phyloP scores from a whole-genome alignment of 35 echinoderm and acorn worm genomes.

The Lytechinus pictus region DNA sequence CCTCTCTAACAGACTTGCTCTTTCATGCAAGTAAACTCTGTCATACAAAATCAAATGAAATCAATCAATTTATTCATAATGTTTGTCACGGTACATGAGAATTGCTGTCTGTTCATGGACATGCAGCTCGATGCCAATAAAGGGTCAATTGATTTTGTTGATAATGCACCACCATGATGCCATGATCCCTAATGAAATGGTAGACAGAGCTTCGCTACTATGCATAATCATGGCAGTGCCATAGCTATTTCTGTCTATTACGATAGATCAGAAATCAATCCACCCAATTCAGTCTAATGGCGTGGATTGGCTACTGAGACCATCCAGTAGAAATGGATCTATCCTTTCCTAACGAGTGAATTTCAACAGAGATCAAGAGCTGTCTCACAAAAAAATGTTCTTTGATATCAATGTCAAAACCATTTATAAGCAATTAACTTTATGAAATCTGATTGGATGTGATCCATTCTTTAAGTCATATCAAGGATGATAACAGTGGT shows the following conservation, averaged over 20 bases:
- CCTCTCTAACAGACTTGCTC: neutral
- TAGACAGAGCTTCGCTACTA: neutral
- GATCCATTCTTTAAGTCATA: too few relatives aligned
- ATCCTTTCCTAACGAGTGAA: neutral
- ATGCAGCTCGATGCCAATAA: neutral
- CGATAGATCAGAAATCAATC: neutral
- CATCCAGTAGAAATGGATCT: neutral
- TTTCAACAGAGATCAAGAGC: neutral
- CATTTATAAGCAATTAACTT: too few relatives aligned
- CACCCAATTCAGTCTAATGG: neutral
- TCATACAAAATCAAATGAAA: neutral
- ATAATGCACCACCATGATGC: neutral
- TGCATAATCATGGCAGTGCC: constrained; percentile 9
- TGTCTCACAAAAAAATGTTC: too few relatives aligned
- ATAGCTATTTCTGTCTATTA: neutral
- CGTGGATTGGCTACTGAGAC: neutral
- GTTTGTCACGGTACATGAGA: neutral
- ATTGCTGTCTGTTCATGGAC: neutral
- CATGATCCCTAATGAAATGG: neutral
- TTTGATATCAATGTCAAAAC: too few relatives aligned
- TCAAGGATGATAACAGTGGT: too few relatives aligned
- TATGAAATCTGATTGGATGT: too few relatives aligned
- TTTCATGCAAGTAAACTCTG: neutral
- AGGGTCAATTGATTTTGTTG: neutral
- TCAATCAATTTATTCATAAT: neutral